phyloP scores from a whole-genome alignment of 2,113 vertebrate species.

The Nerophis ophidion region DNA sequence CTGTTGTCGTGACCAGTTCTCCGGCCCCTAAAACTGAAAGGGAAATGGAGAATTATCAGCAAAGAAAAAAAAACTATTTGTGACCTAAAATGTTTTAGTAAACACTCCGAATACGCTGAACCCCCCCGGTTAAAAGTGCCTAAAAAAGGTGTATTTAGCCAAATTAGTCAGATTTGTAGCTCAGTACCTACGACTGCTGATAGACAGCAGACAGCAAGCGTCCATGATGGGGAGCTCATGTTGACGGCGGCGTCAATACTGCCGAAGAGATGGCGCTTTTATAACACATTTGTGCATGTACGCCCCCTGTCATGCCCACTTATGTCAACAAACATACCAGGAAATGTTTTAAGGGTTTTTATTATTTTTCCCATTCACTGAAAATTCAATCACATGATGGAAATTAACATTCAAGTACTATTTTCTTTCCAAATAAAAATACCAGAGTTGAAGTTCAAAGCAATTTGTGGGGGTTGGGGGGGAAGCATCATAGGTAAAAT shows the following conservation, averaged over 20 bases:
- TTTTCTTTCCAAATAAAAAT: too few species aligned
- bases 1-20: conserved; percentile 10
- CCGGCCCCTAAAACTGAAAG: conserved; percentile 19
- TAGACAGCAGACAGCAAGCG: conserved; percentile 15
- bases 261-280: background rate
- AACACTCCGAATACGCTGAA: too few species aligned
- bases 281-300: background rate
- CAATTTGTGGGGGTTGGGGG: too few species aligned
- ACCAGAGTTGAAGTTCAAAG: too few species aligned
- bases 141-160: too few species aligned
- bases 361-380: too few species aligned
- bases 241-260: conserved; percentile 1
- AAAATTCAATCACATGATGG: too few species aligned
- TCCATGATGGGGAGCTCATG: conserved; percentile 27
- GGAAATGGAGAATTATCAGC: background rate
- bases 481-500: conserved; percentile 9
- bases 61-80: background rate
- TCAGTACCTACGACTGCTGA: conserved; percentile 42
- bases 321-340: conserved; percentile 26
- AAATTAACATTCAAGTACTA: too few species aligned
- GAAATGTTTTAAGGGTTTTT: conserved; percentile 25
- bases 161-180: too few species aligned
- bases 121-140: too few species aligned
- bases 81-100: too few species aligned
- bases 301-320: background rate